phyloP scores from a whole-genome alignment of 2,113 vertebrate species.

The Bubalus kerabau region DNA sequence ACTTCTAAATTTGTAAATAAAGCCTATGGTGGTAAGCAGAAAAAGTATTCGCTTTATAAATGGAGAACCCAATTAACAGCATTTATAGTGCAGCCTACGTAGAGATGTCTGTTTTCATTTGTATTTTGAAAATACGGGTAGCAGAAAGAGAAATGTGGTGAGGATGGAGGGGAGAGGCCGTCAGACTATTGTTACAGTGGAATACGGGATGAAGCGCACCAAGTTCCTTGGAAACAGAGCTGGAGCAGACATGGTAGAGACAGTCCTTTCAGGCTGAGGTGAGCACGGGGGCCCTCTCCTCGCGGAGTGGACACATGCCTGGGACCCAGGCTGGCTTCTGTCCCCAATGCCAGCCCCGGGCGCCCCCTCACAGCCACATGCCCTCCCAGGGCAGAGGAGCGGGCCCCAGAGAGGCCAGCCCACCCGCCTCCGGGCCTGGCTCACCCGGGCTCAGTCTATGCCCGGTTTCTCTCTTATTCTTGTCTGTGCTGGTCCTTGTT shows the following conservation, averaged over 20 bases:
- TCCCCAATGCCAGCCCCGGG: not conserved
- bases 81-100: not conserved
- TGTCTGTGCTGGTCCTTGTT: not conserved
- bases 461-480: rapidly evolving
- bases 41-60: not conserved
- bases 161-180: not conserved
- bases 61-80: not conserved
- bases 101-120: not conserved
- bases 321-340: not conserved
- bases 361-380: not conserved
- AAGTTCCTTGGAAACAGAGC: not conserved
- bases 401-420: not conserved
- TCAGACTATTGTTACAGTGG: not conserved
- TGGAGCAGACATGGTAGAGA: not conserved
- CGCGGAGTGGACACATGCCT: not conserved
- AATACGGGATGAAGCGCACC: not conserved
- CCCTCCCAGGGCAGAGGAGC: not conserved
- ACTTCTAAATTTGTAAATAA: not conserved
- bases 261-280: not conserved
- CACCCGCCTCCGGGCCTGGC: not conserved
- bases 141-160: not conserved
- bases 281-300: not conserved
- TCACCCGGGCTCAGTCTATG: not conserved
- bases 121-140: not conserved
- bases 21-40: not conserved